A percentile compares a stretch with the other conserved stretches of the same genome.
These are phyloP conservation scores for Melieria omissa DNA, from an alignment of 2,888 invertebrate genomes.

Conservation along the genomic window DNA sequence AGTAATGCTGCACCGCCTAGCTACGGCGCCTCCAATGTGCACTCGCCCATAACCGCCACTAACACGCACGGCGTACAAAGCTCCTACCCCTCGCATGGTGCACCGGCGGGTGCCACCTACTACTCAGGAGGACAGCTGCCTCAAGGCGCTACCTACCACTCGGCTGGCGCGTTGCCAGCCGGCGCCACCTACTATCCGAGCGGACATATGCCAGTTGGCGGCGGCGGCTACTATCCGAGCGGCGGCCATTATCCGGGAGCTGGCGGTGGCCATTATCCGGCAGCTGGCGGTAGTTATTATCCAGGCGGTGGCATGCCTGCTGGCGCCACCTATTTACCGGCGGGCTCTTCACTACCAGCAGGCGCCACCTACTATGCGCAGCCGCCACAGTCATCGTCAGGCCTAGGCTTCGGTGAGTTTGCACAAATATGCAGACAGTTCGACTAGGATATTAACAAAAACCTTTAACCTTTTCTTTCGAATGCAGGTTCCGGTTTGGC, in stretches of 20 bases:
- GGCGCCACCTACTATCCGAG: conserved; percentile 52
- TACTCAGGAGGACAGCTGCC: conserved; percentile 52
- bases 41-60: conserved; percentile 56
- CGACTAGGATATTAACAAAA: neutral
- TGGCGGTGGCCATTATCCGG: conserved; percentile 40
- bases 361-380: conserved; percentile 57
- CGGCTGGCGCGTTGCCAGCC: conserved; percentile 52
- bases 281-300: conserved; percentile 49
- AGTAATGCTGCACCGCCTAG: conserved; percentile 58
- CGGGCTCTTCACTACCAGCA: conserved; percentile 53
- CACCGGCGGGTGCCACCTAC: conserved; percentile 54
- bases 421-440: neutral
- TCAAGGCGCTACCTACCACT: conserved; percentile 54
- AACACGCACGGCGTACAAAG: conserved; percentile 55
- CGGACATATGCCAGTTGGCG: conserved; percentile 42
- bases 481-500: conserved; percentile 60
- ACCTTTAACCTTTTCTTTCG: conserved; percentile 8
- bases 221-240: conserved; percentile 48
- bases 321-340: conserved; percentile 51
- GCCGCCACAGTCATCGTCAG: conserved; percentile 62
- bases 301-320: conserved; percentile 45
- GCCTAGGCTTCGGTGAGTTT: conserved; percentile 62
- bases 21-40: conserved; percentile 44
- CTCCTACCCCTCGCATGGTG: conserved; percentile 46
- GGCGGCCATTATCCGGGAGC: conserved; percentile 45